Evolutionary conservation across 2,888 invertebrate species (phyloP), one percentile per base, ranked within the genome.

Genomic region (Rhodophaea formosa): DNA sequence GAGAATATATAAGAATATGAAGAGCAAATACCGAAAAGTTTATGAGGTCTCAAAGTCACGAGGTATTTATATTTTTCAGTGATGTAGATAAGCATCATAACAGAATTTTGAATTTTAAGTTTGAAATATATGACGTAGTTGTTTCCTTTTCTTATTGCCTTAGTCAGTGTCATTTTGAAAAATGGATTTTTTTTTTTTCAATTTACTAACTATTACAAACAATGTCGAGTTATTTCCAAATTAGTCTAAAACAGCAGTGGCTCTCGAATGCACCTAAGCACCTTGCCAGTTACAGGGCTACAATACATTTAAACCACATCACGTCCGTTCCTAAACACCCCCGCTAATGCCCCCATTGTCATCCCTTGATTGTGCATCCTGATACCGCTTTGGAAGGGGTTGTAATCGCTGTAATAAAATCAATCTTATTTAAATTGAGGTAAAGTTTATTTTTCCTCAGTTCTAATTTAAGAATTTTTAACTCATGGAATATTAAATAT

Each of bases 311-410:
- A 16, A 67, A 56, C 60, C 64, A 29, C 39, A 64, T 68, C 68
- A 70, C 70, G 67, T 67, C 62, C 57, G 58, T 45, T 67, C 59
- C 61, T 63, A 58, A 61, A 66, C 56, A 56, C 63, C 66, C 59
- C 58, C 59, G 62, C 62, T 69, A 70, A 70, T 69, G 59, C 59
- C 60, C 49, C 63, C 56, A 68, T 71, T 72, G 70, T 72, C 62
- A 59, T 61, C 54, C 59, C 61, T 16, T 51, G 65, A 65, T 67
- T 63, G 61, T 64, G 60, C 53, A 62, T 56, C 59, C 30, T 51
- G 63, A 66, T 62, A 61, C 10, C 29, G 7, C 29, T 53, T 29
- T 6, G 1, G 39, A 52, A 53, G 30, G 43, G 53, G 43, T 44
- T 7, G 29, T 30, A 43, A 53, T 29, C 10, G 6, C 7, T 30